A percentile compares a stretch with the other conserved stretches of the same genome.
Conservation (phyloP, 1,140 invertebrate genomes). For the Trichonephila clavata region DNA sequence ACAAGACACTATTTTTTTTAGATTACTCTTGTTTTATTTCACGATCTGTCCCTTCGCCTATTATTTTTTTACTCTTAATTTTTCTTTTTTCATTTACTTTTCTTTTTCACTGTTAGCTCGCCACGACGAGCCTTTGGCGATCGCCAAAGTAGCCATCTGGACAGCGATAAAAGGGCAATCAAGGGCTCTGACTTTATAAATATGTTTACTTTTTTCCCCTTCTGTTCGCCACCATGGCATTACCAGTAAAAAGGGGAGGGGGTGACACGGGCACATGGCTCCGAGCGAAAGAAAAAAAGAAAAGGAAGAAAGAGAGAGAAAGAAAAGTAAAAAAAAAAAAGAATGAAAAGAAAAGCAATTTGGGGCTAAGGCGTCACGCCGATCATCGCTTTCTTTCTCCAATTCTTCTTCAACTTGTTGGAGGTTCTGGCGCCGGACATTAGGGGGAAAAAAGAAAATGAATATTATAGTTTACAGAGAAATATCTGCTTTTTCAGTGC, state of each 20-base stretch:
- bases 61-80: not conserved
- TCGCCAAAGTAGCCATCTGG: constrained; percentile 68
- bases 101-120: not conserved
- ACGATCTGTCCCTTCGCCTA: not conserved
- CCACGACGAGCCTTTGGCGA: constrained; percentile 6
- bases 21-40: not conserved
- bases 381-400: constrained; percentile 73
- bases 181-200: constrained; percentile 70
- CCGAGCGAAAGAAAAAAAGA: constrained; percentile 36
- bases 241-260: constrained; percentile 39
- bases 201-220: constrained; percentile 67
- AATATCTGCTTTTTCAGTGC: not conserved
- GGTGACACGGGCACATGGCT: constrained; percentile 63
- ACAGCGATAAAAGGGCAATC: constrained; percentile 73
- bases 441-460: not conserved
- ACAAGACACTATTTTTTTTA: not conserved
- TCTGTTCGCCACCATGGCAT: constrained; percentile 56
- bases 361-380: constrained; percentile 72
- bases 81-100: not conserved
- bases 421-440: constrained; percentile 68
- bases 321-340: constrained; percentile 47
- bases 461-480: constrained; percentile 8
- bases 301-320: not conserved
- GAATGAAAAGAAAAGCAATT: constrained; percentile 70
- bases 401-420: constrained; percentile 71